phyloP scores from a whole-genome alignment of 2,888 invertebrate species.

The Cheilosia vulpina region DNA sequence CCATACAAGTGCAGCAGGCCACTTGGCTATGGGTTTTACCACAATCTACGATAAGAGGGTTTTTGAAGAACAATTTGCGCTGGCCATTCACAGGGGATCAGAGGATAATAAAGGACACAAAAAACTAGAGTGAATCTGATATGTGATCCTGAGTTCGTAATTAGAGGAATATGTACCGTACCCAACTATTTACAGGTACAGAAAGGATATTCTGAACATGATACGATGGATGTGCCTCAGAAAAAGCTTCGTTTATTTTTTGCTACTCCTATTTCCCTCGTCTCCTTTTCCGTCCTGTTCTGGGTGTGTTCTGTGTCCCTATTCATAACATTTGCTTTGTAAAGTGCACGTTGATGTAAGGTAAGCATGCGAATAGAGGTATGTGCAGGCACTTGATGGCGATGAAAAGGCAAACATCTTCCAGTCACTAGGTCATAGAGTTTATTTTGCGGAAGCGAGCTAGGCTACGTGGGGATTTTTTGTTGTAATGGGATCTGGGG shows the following conservation, averaged over 20 bases:
- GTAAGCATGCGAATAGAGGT: constrained; percentile 35
- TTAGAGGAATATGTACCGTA: constrained; percentile 32
- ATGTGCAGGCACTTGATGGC: constrained; percentile 1
- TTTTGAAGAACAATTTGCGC: constrained; percentile 8
- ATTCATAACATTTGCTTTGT: constrained; percentile 47
- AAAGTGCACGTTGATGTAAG: constrained; percentile 33
- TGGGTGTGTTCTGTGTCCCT: constrained; percentile 22
- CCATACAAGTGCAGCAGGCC: not conserved
- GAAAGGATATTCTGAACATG: not conserved
- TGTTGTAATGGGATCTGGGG: not conserved
- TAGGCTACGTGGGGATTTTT: constrained; percentile 1
- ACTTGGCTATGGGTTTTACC: constrained; percentile 26
- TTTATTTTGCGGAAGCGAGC: constrained; percentile 35
- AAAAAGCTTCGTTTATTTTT: not conserved
- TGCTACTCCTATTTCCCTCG: not conserved
- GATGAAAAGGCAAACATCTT: constrained; percentile 47
- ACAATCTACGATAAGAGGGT: constrained; percentile 18
- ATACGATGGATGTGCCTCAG: constrained; percentile 22
- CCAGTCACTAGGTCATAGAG: constrained; percentile 69
- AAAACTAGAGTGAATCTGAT: not conserved
- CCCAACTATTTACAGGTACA: constrained; percentile 26
- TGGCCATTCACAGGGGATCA: not conserved
- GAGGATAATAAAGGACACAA: constrained; percentile 2
- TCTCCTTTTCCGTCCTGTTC: constrained; percentile 1
- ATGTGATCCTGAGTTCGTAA: constrained; percentile 15